These are phyloP conservation scores for Lasius fuliginosus DNA, from an alignment of 2,888 invertebrate genomes.

Conservation along the genomic window DNA sequence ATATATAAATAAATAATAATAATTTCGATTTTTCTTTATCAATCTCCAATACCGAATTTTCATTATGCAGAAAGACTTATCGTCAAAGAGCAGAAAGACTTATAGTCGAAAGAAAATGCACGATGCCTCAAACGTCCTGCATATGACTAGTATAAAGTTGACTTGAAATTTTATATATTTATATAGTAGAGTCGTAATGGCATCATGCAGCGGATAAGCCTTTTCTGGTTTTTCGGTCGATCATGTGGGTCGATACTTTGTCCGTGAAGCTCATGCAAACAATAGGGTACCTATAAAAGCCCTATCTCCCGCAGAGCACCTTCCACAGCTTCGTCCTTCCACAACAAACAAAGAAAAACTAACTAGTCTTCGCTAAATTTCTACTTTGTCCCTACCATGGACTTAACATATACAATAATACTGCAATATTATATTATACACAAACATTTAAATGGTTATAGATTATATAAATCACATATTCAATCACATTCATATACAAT, in stretches of 20 bases:
- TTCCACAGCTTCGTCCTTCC: slow-evolving; percentile 97
- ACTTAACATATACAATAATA: slow-evolving; percentile 25
- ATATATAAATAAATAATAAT: too few relatives aligned
- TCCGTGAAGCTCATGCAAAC: slow-evolving; percentile 78
- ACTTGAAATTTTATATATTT: slow-evolving; percentile 63
- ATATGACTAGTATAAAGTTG: slow-evolving; percentile 59
- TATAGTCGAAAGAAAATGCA: slow-evolving; percentile 22
- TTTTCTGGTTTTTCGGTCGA: slow-evolving; percentile 76
- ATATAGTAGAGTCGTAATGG: slow-evolving; percentile 76
- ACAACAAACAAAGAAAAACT: slow-evolving; percentile 84
- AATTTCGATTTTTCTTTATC: not conserved
- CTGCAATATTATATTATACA: slow-evolving; percentile 3
- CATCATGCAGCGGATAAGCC: slow-evolving; percentile 79
- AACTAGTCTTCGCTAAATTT: slow-evolving; percentile 80
- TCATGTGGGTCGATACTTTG: slow-evolving; percentile 77
- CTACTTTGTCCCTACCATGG: slow-evolving; percentile 38
- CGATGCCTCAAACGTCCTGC: slow-evolving; percentile 32
- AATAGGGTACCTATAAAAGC: slow-evolving; percentile 90
- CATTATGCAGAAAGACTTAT: not conserved
- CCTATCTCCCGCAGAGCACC: slow-evolving; percentile 97
- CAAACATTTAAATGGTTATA: slow-evolving; percentile 26
- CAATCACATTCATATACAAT: not conserved
- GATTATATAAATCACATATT: not conserved
- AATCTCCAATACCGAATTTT: not conserved
- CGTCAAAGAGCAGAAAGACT: not conserved